phyloP scores from a whole-genome alignment of 2,888 invertebrate species.

The Platycheirus albimanus region DNA sequence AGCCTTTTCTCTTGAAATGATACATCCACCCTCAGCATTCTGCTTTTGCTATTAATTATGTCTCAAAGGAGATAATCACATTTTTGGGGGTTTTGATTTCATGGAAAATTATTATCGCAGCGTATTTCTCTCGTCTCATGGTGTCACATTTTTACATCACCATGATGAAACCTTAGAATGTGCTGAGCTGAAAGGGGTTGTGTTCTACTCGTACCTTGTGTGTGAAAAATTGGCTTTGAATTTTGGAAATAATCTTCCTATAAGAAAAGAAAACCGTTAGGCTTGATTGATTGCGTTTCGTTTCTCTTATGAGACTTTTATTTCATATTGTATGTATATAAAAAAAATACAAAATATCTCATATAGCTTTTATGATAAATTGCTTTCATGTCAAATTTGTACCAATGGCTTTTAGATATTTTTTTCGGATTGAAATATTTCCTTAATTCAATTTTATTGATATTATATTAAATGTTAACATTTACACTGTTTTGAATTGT shows the following conservation, averaged over 20 bases:
- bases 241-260: slow-evolving; percentile 17
- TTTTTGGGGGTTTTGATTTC: slow-evolving; percentile 23
- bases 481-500: no score
- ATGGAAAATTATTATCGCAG: slow-evolving; percentile 14
- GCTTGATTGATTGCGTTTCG: slow-evolving; percentile 26
- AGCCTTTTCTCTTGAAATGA: slow-evolving; percentile 6
- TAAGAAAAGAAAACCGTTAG: slow-evolving; percentile 7
- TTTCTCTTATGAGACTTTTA: slow-evolving; percentile 12
- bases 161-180: slow-evolving; percentile 6
- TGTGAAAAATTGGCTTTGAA: neutral
- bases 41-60: slow-evolving; percentile 32
- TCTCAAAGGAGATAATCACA: slow-evolving; percentile 29
- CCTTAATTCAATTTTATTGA: neutral
- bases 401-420: neutral
- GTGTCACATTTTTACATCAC: slow-evolving; percentile 13
- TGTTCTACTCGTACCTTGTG: no score
- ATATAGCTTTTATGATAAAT: slow-evolving; percentile 29
- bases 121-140: slow-evolving; percentile 4
- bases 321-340: no score
- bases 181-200: neutral
- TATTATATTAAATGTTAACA: no score
- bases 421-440: neutral
- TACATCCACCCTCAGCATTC: neutral
- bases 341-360: slow-evolving; percentile 11
- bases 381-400: slow-evolving; percentile 14